Conservation (phyloP, 2,888 invertebrate species). For the Yponomeuta evonymella region DNA sequence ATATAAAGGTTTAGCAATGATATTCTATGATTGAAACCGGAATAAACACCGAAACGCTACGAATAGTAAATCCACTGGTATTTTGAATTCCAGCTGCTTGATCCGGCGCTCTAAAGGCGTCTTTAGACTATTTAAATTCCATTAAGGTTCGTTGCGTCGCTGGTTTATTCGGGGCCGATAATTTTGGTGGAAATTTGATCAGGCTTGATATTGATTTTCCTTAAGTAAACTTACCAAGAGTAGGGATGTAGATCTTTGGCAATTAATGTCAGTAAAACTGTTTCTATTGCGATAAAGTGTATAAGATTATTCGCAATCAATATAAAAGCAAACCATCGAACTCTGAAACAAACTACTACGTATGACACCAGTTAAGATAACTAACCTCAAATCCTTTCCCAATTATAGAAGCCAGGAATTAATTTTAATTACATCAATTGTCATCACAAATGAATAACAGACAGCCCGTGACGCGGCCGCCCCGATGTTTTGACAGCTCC, state of each 20-base stretch:
- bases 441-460: conserved; percentile 46
- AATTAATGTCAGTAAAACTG: background rate
- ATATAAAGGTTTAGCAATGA: background rate
- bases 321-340: no score
- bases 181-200: conserved; percentile 69
- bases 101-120: conserved; percentile 45
- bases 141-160: conserved; percentile 73
- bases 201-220: conserved; percentile 51
- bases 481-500: conserved; percentile 72
- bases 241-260: background rate
- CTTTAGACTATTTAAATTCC: conserved; percentile 75
- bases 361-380: background rate
- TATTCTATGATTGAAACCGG: background rate
- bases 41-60: background rate
- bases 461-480: conserved; percentile 36
- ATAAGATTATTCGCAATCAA: no score
- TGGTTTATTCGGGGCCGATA: conserved; percentile 74
- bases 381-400: background rate
- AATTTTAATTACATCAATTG: conserved; percentile 47
- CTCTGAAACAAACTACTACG: no score
- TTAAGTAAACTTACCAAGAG: conserved; percentile 11
- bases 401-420: conserved; percentile 18
- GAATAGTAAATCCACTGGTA: conserved; percentile 2
- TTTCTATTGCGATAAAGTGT: background rate
- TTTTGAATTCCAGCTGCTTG: conserved; percentile 24